These are phyloP conservation scores for Thalassarche chlororhynchos DNA, from an alignment of 2,113 vertebrate species.

Conservation along the genomic window DNA sequence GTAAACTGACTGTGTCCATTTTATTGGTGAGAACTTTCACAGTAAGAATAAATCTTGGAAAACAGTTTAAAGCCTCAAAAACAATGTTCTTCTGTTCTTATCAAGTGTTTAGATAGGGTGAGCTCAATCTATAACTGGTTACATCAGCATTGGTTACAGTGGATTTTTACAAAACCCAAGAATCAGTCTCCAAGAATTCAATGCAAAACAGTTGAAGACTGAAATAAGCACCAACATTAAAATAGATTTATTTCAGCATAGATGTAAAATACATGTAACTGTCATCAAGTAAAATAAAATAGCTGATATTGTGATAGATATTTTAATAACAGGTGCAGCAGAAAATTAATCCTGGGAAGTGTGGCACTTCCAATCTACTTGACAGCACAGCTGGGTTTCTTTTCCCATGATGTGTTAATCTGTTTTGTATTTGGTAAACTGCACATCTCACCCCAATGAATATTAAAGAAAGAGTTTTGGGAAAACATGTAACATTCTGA, in stretches of 20 bases:
- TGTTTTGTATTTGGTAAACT: constrained; percentile 17
- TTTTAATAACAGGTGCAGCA: constrained; percentile 33
- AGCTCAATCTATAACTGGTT: not conserved
- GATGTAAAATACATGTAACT: not conserved
- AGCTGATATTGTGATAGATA: not conserved
- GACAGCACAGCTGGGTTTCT: constrained; percentile 6
- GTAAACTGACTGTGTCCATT: not conserved
- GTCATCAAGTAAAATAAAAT: not conserved
- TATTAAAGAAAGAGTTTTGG: not conserved
- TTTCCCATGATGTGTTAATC: not conserved
- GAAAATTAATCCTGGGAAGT: not conserved
- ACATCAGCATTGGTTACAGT: not conserved
- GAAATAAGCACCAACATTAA: not conserved
- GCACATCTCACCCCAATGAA: not conserved
- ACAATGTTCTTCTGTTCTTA: not conserved
- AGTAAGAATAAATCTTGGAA: not conserved
- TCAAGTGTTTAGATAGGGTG: not conserved
- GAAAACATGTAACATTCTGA: not conserved
- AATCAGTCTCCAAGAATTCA: not conserved
- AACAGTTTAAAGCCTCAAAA: not conserved
- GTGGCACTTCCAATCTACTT: not conserved
- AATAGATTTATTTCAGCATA: not conserved
- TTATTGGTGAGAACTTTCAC: not conserved
- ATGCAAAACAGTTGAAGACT: not conserved
- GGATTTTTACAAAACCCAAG: not conserved